Evolutionary conservation across 2,888 invertebrate species (phyloP).

Genomic region (Tetheella fluctuosa): DNA sequence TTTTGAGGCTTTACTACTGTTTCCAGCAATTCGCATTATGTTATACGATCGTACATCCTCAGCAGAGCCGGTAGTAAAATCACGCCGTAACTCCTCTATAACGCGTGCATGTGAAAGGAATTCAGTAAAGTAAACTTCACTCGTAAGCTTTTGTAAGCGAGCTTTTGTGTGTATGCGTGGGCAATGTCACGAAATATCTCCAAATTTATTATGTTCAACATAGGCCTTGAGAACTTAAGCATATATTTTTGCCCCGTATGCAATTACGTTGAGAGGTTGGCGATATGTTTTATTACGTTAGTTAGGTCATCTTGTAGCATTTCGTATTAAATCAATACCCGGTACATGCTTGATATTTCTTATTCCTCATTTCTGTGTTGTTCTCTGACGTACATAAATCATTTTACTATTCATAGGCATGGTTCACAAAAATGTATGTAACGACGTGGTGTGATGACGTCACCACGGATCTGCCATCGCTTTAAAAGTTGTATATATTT

Average conservation of each 20-base stretch:
- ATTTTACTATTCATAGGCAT: too few species aligned
- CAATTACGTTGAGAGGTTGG: not conserved
- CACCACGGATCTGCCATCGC: too few species aligned
- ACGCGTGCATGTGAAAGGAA: constrained; percentile 61
- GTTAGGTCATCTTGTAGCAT: not conserved
- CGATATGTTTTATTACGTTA: not conserved
- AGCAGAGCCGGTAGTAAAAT: not conserved
- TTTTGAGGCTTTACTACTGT: too few species aligned
- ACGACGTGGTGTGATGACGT: too few species aligned
- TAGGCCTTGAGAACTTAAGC: not conserved
- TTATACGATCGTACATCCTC: not conserved
- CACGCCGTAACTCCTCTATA: constrained; percentile 30
- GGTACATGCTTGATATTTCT: too few species aligned
- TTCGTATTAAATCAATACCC: not conserved
- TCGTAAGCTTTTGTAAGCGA: constrained; percentile 42
- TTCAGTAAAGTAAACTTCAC: constrained; percentile 61
- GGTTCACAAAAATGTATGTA: too few species aligned
- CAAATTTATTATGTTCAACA: constrained; percentile 26
- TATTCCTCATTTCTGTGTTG: too few species aligned
- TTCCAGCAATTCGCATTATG: too few species aligned
- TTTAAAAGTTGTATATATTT: too few species aligned
- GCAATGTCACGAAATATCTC: constrained; percentile 43
- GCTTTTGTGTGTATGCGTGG: constrained; percentile 52
- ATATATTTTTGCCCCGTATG: not conserved
- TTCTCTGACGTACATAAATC: too few species aligned